These are phyloP conservation scores for Hydraecia micacea DNA, from an alignment of 2,888 invertebrate genomes.

Conservation along the genomic window DNA sequence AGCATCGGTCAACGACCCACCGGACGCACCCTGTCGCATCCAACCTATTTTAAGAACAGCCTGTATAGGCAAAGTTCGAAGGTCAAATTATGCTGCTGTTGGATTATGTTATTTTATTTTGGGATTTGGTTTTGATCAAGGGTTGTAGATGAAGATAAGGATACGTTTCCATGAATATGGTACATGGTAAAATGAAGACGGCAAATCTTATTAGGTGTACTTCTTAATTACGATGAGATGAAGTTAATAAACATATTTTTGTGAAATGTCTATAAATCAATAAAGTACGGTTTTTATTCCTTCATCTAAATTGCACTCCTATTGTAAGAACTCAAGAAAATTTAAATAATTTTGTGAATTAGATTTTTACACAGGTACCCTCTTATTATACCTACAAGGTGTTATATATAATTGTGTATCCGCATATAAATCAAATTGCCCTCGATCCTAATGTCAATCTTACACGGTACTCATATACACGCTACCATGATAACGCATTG, in stretches of 20 bases:
- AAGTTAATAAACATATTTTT: not conserved
- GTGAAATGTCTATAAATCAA: not conserved
- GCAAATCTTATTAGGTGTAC: not conserved
- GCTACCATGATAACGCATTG: not conserved
- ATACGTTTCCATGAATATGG: not conserved
- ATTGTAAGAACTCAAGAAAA: not conserved
- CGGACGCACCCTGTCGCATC: constrained; percentile 82
- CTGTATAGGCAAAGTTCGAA: constrained; percentile 84
- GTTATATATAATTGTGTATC: not conserved
- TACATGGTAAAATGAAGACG: not conserved
- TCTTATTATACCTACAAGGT: not conserved
- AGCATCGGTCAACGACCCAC: constrained; percentile 81
- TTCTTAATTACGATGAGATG: not conserved
- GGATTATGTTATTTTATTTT: constrained; percentile 34
- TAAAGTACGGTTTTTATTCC: not conserved
- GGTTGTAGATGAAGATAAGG: not conserved
- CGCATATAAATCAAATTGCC: not conserved
- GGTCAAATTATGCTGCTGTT: constrained; percentile 74
- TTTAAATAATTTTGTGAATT: not conserved
- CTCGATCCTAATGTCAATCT: not conserved
- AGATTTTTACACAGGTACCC: not conserved
- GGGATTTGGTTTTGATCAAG: not conserved
- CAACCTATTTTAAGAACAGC: constrained; percentile 82
- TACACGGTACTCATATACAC: not conserved
- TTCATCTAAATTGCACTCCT: not conserved